Evolutionary conservation across 2,113 vertebrate genomes (phyloP).

Genomic region (Prunella fulvescens): DNA sequence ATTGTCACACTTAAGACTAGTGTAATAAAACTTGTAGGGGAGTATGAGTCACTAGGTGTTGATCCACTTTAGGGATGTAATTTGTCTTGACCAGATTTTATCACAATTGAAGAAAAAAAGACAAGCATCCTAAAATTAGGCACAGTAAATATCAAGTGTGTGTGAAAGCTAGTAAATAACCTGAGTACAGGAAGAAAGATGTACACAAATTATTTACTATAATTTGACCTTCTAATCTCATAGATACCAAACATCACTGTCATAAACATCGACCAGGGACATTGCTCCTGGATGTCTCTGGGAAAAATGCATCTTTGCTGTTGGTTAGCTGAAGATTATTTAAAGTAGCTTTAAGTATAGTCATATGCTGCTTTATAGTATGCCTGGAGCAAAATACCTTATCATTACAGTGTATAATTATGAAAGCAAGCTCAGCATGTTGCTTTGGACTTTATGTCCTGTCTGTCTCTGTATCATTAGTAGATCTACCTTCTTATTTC

Average conservation of each 20-base stretch:
- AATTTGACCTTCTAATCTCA: neutral
- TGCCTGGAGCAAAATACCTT: neutral
- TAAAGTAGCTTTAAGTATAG: neutral
- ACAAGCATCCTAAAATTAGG: neutral
- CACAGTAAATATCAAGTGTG: neutral
- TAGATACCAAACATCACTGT: neutral
- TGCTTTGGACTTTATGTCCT: neutral
- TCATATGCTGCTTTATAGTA: neutral
- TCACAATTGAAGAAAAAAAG: neutral
- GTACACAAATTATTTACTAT: neutral
- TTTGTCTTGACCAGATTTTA: neutral
- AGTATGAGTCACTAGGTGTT: neutral
- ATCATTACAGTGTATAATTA: neutral
- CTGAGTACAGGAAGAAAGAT: neutral
- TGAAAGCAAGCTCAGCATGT: neutral
- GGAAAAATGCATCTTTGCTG: neutral
- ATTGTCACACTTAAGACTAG: neutral
- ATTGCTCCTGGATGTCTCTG: neutral
- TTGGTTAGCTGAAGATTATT: neutral
- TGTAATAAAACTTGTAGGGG: neutral
- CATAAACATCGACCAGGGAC: neutral
- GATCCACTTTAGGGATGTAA: neutral
- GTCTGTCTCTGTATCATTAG: neutral
- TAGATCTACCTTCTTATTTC: neutral
- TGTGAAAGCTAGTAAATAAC: neutral